Percentiles rank a stretch among this genome's conserved stretches.
These are phyloP conservation scores for Salvelinus fontinalis DNA, from an alignment of 2,113 vertebrate genomes.

Conservation along the genomic window DNA sequence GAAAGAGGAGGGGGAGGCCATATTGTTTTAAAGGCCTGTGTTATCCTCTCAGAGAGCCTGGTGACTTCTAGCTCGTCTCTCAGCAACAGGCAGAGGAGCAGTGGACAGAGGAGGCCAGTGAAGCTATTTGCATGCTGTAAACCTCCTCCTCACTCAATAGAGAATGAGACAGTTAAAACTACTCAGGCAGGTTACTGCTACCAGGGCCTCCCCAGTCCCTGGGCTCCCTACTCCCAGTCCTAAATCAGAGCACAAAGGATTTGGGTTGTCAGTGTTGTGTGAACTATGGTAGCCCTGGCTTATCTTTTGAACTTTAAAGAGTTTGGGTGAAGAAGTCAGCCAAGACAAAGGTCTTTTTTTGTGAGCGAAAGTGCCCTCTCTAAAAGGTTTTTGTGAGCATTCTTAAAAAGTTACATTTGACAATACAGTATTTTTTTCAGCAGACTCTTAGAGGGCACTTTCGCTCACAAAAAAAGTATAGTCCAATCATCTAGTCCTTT, in stretches of 20 bases:
- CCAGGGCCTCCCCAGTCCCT: neutral
- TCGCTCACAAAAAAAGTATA: too few relatives aligned
- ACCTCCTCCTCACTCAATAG: slow-evolving; percentile 37
- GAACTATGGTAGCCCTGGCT: slow-evolving; percentile 8
- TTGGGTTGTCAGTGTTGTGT: neutral
- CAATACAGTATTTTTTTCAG: neutral
- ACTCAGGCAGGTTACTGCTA: slow-evolving; percentile 28
- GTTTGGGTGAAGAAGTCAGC: neutral
- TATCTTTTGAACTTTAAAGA: neutral
- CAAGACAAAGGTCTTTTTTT: slow-evolving; percentile 10
- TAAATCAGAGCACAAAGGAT: slow-evolving; percentile 13
- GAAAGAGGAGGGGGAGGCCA: slow-evolving; percentile 5
- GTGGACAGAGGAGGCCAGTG: slow-evolving; percentile 45
- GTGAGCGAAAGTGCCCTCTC: neutral
- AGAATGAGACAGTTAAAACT: slow-evolving; percentile 31
- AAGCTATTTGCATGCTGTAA: slow-evolving; percentile 71
- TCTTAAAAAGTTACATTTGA: neutral
- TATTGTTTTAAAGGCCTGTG: slow-evolving; percentile 47
- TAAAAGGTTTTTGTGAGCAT: slow-evolving; percentile 1
- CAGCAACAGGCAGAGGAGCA: slow-evolving; percentile 61
- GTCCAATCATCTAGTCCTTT: slow-evolving; percentile 17
- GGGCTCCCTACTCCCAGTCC: neutral
- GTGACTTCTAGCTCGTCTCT: slow-evolving; percentile 70
- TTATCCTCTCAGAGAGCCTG: slow-evolving; percentile 35
- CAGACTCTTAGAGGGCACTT: neutral